phyloP scores from a whole-genome alignment of 2,797 vertebrate species.

The Margarornis squamiger region DNA sequence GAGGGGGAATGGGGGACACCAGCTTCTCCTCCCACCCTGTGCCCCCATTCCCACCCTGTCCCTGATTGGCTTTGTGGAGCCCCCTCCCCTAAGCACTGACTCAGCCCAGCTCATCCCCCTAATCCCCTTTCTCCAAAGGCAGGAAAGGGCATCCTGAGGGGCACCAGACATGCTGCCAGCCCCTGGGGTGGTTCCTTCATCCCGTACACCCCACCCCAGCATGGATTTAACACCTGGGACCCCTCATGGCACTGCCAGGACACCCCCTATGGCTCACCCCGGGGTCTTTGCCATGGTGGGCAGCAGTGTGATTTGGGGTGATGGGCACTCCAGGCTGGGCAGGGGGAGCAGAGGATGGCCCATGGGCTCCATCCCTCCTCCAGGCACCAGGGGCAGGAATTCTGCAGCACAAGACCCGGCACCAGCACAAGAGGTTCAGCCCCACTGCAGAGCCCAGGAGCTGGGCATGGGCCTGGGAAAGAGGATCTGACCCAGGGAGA shows the following conservation, averaged over 20 bases:
- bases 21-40: background rate
- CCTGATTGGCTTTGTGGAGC: background rate
- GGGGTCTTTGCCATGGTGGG: rapidly evolving
- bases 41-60: rapidly evolving
- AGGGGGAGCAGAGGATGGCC: background rate
- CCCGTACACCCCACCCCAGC: rapidly evolving
- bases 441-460: background rate
- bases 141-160: background rate
- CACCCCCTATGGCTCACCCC: rapidly evolving
- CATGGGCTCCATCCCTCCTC: rapidly evolving
- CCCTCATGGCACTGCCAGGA: no score
- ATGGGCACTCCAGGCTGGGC: rapidly evolving
- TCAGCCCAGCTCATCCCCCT: background rate
- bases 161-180: background rate
- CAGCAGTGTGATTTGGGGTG: background rate
- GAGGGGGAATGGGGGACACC: background rate
- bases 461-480: background rate
- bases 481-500: background rate
- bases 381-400: background rate
- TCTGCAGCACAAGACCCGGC: rapidly evolving
- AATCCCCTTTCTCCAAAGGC: conserved; percentile 28
- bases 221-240: rapidly evolving
- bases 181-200: background rate
- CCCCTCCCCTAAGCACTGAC: background rate
- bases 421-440: rapidly evolving